A percentile compares a stretch with the other conserved stretches of the same genome.
These are phyloP conservation scores for Scytalopus superciliaris DNA, from an alignment of 2,113 vertebrate genomes.

Conservation along the genomic window DNA sequence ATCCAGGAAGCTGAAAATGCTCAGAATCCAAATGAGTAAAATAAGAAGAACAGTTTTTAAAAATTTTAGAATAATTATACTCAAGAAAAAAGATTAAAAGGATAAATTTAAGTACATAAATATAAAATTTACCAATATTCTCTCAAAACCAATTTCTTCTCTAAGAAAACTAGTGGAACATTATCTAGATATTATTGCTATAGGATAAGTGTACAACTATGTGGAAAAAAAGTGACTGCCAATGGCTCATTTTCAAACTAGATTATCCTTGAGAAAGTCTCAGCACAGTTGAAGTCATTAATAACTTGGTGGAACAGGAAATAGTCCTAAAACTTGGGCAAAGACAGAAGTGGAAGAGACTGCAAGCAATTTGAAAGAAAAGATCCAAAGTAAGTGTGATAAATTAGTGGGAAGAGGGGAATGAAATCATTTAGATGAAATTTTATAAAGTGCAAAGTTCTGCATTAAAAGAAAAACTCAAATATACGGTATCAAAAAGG, in stretches of 20 bases:
- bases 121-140: not conserved
- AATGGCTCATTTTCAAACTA: not conserved
- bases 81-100: not conserved
- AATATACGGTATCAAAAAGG: not conserved
- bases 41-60: not conserved
- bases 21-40: constrained; percentile 39
- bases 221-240: not conserved
- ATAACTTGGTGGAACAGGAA: not conserved
- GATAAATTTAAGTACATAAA: not conserved
- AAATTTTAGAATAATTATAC: constrained; percentile 10
- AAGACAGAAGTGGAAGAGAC: not conserved
- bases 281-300: not conserved
- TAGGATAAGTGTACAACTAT: not conserved
- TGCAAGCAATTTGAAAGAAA: not conserved
- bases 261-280: not conserved
- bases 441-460: not conserved
- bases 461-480: not conserved
- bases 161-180: not conserved
- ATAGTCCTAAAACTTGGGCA: not conserved
- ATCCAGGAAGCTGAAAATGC: not conserved
- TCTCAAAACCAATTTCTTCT: not conserved
- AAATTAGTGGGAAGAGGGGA: not conserved
- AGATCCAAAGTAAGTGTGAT: not conserved
- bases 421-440: not conserved
- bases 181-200: not conserved